Evolutionary conservation across 2,888 invertebrate species (phyloP), one percentile per base, ranked within the genome.

Genomic region (Ophion ellenae): DNA sequence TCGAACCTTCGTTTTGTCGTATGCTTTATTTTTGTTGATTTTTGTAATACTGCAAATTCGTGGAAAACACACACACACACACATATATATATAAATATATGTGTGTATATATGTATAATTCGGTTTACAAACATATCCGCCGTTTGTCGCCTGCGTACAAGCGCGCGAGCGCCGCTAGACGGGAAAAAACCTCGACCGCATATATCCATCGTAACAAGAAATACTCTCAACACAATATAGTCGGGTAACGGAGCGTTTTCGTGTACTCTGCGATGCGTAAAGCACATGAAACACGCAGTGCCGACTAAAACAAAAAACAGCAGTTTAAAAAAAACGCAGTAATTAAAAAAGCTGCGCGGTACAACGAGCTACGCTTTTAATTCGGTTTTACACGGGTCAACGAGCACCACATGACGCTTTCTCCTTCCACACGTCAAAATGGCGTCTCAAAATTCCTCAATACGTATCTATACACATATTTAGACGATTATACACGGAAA

Each of bases 1-100:
- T 53, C 0, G 70, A 17, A 53, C 17, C 14, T 5, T 17, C 53
- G 17, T 53, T 14, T 53, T 53, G 11, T 53, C 69, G 40, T 40
- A 47, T 59, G 24, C 6, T 40, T 67, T 59, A 20, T 45, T 24
- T 67, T 57, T 59, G 14, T 5, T 45, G 20, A 0, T 45, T 24
- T 5, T 59, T 77, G 59, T 78, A 78, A 78, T 78, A 78, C 78
- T 78, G 78, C 78, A 61, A n/a, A n/a, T 70, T 32, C 61, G 59
- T 59, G 67, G 70, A 63, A 59, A 67, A 69, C 11, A 77, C 24
- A n/a, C 3, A 10, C 45, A 47, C 47, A 64, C 32, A 28, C 24
- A 24, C 24, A 24, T 24, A 24, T 17, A 36, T 32, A 17, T 10
- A 10, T 70, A 71, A 17, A n/a, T 17, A 45, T 45, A 40, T 14